Base-by-base conservation (phyloP, 2,113 vertebrate species). In the Zosterops pallidus region DNA sequence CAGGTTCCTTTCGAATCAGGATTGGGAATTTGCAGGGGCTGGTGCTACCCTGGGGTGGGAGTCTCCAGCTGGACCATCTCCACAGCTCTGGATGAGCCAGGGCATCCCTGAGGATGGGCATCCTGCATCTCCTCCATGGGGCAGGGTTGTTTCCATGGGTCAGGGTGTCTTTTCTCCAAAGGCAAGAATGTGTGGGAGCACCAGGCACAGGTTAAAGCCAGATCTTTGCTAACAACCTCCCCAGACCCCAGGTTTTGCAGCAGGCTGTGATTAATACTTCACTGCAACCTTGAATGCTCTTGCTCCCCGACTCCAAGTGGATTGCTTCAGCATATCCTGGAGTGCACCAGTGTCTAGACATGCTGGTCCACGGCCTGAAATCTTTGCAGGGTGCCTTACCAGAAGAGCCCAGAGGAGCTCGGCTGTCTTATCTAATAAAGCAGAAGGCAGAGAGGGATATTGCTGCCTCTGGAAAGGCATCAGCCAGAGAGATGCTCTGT, bases 91-190 rank as follows among this genome's bases (percentile, higher is more conserved):
- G 64, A 59, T 13, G 41, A 70, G 19, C 5, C 0, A 0, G 42
- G 28, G 9, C 42, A 44, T 26, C n/a, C 20, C 56, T 2, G 0
- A 35, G 24, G n/a, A 46, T 31, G 56, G 22, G 28, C 11, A 57
- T 62, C 12, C n/a, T 57, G 21, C 53, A 8, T 17, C 2, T 5
- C 39, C 65, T 2, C 5, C 35, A 8, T 0, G 0, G n/a, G 33
- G 12, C 64, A 59, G 25, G 25, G 8, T 12, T 9, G 3, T 68
- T 55, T 42, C 76, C 47, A 6, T 16, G 35, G 50, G 14, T 5
- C 29, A 1, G 5, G 20, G 17, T 3, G 8, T 35, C 12, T 14
- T 85, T 65, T 53, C n/a, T 69, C 26, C 6, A 4, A 41, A 65
- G 68, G 55, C 5, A 3, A n/a, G 19, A 24, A 12, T 2, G 1